Evolutionary conservation across 2,888 invertebrate genomes (phyloP).

Genomic region (Odontothrips loti): DNA sequence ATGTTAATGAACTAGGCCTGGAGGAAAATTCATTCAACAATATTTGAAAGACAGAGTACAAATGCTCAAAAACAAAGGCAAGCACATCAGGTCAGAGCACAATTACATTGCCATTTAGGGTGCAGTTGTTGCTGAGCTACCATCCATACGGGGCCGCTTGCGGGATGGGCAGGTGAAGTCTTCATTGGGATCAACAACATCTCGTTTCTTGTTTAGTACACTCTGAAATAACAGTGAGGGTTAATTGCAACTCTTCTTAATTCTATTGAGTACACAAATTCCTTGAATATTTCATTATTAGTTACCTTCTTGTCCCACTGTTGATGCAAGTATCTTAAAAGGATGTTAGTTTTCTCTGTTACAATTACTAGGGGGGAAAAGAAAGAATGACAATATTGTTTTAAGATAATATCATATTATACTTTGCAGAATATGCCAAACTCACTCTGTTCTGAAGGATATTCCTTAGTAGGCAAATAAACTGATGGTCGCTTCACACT

Average conservation of each 20-base stretch:
- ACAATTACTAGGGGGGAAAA: slow-evolving; percentile 70
- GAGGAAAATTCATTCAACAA: neutral
- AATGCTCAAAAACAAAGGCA: neutral
- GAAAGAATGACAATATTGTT: slow-evolving; percentile 31
- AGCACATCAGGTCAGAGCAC: neutral
- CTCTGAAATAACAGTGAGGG: slow-evolving; percentile 49
- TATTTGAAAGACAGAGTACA: neutral
- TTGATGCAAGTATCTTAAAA: slow-evolving; percentile 87
- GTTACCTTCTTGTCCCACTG: slow-evolving; percentile 90
- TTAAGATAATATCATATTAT: slow-evolving; percentile 28
- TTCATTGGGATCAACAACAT: slow-evolving; percentile 53
- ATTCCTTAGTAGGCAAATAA: slow-evolving; percentile 88
- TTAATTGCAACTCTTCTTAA: slow-evolving; percentile 30
- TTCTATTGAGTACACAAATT: slow-evolving; percentile 16
- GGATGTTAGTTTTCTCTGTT: slow-evolving; percentile 90
- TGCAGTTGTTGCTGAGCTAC: neutral
- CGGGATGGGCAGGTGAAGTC: slow-evolving; percentile 42
- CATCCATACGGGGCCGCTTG: neutral
- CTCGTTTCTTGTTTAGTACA: slow-evolving; percentile 57
- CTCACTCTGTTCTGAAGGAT: slow-evolving; percentile 88
- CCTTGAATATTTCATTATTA: slow-evolving; percentile 32
- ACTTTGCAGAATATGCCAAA: slow-evolving; percentile 34
- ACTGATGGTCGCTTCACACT: slow-evolving; percentile 83
- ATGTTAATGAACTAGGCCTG: neutral
- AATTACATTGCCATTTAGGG: neutral